Evolutionary conservation across 2,888 invertebrate species (phyloP).

Genomic region (Epirrhoe tristata): DNA sequence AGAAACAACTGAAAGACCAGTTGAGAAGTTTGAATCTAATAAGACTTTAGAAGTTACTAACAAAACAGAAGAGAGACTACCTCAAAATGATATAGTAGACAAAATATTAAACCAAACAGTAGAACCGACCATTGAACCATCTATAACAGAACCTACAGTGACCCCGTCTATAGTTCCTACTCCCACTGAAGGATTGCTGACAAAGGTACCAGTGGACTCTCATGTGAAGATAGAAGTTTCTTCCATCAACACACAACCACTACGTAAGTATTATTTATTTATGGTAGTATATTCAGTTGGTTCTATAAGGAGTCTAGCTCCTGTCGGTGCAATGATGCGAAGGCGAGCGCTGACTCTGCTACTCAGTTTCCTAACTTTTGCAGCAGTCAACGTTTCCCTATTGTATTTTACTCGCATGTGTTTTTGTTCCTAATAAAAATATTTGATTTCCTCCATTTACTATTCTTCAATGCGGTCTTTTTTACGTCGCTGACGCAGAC

Average conservation of each 20-base stretch:
- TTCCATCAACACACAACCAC: conserved; percentile 69
- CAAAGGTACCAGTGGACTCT: conserved; percentile 52
- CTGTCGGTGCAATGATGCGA: no score
- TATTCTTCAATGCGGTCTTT: no score
- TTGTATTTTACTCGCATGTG: no score
- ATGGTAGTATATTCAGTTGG: no score
- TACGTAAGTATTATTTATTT: conserved; percentile 61
- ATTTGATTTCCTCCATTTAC: no score
- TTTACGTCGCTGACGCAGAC: no score
- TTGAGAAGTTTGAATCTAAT: conserved; percentile 35
- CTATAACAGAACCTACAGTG: conserved; percentile 56
- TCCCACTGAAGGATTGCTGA: conserved; percentile 69
- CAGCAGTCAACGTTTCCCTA: no score
- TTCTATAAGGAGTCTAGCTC: no score
- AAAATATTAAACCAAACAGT: conserved; percentile 56
- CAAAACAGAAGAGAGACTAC: conserved; percentile 35
- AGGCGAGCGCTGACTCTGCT: no score
- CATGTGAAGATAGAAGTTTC: conserved; percentile 59
- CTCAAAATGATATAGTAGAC: conserved; percentile 11
- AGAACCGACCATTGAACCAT: conserved; percentile 67
- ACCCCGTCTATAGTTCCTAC: conserved; percentile 60
- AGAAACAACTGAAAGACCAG: conserved; percentile 43
- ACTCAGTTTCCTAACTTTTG: no score
- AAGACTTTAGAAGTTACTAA: conserved; percentile 25
- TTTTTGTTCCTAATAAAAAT: no score